These are phyloP conservation scores for Anarhynchus alexandrinus DNA, from an alignment of 2,113 vertebrate species.

Conservation along the genomic window DNA sequence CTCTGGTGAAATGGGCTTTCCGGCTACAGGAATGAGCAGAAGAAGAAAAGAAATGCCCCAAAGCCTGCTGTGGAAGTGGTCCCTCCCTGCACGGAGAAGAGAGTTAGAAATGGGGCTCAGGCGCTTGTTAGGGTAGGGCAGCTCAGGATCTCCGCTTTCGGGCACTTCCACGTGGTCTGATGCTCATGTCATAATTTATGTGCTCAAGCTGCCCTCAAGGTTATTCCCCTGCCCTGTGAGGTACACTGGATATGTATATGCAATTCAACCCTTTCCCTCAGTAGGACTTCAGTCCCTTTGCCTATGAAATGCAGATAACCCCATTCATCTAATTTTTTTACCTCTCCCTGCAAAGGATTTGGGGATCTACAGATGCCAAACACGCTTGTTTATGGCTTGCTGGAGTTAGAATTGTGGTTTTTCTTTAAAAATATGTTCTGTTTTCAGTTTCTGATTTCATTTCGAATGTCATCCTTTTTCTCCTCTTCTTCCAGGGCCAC, in stretches of 20 bases:
- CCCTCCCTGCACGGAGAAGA: not conserved
- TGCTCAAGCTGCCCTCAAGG: not conserved
- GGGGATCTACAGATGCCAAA: not conserved
- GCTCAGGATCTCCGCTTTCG: not conserved
- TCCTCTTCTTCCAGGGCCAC: conserved; percentile 28
- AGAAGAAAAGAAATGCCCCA: not conserved
- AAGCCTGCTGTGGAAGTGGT: not conserved
- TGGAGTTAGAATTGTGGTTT: not conserved
- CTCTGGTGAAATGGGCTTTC: not conserved
- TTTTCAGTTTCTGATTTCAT: not conserved
- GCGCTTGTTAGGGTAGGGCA: not conserved
- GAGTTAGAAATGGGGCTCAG: not conserved
- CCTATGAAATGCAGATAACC: not conserved
- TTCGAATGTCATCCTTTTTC: conserved; percentile 18
- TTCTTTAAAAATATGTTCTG: not conserved
- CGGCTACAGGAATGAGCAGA: fast-evolving
- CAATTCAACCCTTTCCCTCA: not conserved
- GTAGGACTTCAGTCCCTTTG: not conserved
- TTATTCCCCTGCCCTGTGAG: not conserved
- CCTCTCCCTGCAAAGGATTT: not conserved
- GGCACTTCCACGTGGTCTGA: not conserved
- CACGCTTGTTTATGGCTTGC: not conserved
- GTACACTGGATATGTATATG: too few relatives aligned
- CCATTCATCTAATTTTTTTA: not conserved
- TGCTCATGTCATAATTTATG: not conserved